Base-by-base conservation (phyloP, 2,113 vertebrate genomes). In the Murina feae region DNA sequence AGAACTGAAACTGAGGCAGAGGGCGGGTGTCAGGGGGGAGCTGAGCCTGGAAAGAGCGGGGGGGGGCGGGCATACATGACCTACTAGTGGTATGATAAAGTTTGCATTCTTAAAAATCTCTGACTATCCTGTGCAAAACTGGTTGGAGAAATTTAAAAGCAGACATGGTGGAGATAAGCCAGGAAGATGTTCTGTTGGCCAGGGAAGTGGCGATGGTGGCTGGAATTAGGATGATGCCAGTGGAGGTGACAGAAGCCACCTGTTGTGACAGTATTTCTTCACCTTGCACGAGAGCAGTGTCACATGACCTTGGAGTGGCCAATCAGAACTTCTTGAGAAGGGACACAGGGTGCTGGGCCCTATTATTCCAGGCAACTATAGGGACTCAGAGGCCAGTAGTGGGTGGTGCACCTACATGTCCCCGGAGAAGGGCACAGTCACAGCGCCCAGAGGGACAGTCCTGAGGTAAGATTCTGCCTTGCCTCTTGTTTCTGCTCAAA, bases 1-100 rank as follows among this genome's bases (percentile, higher is more conserved):
- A 93, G 65, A 68, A 47, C 12, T 53, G 11, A 72, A 72, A 11
- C 21, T 0, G 7, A 44, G 18, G 20, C 32, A 35, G 2, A 11
- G 16, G 7, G 4, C 12, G 21, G 30, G 32, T 6, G 7, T 17
- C 10, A 0, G 4, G 9, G 9, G 9, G 37, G 0, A 10, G 9
- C 0, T 9, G 3, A 90, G 16, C 39, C 63, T 87, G 47, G 20
- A 53, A 53, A 89, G 39, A 69, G 58, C 60, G 25, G 44, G 1
- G 20, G 23, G 76, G 0, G 6, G 4, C 21, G 32, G 66, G 20
- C 1, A 7, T 47, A 10, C 0, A 42, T 23, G 23, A 80, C 10
- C 3, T 25, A 4, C 23, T 4, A 28, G 23, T 60, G 55, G 6
- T 11, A 14, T 2, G 1, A 21, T n/a, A n/a, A n/a, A 2, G 23